Percentiles rank a stretch among this genome's conserved stretches.
phyloP scores from a whole-genome alignment of 2,888 invertebrate species.

The Agriotes lineatus region DNA sequence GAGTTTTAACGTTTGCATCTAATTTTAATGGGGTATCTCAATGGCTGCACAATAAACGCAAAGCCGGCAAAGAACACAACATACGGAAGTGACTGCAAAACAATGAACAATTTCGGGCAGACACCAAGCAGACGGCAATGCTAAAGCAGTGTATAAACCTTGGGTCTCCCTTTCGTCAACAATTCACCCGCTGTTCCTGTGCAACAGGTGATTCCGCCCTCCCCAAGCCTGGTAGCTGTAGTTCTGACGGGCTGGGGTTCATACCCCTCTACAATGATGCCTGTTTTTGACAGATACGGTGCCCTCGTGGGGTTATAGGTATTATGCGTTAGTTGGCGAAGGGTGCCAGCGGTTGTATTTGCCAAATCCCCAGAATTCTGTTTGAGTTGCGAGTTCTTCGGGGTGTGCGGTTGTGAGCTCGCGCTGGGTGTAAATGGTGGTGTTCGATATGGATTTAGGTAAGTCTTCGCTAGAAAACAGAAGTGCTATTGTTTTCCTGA shows the following conservation, averaged over 20 bases:
- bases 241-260: conserved; percentile 31
- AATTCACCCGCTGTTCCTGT: conserved; percentile 29
- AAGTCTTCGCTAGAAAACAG: background rate
- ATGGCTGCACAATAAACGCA: too few relatives aligned
- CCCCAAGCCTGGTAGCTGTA: conserved; percentile 25
- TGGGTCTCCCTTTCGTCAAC: conserved; percentile 39
- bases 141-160: conserved; percentile 34
- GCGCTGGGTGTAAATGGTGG: conserved; percentile 17
- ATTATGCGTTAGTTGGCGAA: conserved; percentile 34
- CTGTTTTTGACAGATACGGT: conserved; percentile 45
- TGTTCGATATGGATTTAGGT: conserved; percentile 29
- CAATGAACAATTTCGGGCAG: conserved; percentile 23
- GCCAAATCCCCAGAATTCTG: conserved; percentile 13
- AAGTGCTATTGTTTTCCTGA: background rate
- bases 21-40: too few relatives aligned
- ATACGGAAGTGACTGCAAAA: conserved; percentile 22
- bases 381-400: background rate
- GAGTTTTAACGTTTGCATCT: too few relatives aligned
- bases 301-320: conserved; percentile 36
- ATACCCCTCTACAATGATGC: conserved; percentile 39
- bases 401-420: background rate
- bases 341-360: conserved; percentile 28
- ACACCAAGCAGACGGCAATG: conserved; percentile 28
- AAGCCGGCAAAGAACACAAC: conserved; percentile 11
- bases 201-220: conserved; percentile 46